A percentile compares a stretch with the other conserved stretches of the same genome.
Conservation (phyloP, 2,113 vertebrate genomes). For the Anhinga rufa region DNA sequence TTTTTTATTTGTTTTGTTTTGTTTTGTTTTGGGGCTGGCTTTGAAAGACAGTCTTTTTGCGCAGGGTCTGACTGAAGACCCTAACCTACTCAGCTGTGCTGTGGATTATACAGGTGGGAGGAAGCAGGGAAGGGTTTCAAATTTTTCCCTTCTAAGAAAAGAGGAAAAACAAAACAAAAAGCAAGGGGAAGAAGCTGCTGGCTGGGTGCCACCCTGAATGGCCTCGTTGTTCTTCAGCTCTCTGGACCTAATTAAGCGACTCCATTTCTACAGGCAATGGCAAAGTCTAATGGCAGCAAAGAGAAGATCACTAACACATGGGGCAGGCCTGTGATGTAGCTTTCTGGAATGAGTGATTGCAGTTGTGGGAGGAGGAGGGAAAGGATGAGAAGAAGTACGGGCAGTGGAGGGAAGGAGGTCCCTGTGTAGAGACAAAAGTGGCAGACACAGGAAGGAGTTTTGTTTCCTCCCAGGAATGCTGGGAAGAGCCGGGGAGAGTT, state of each 20-base stretch:
- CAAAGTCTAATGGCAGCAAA: background rate
- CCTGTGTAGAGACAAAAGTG: constrained; percentile 36
- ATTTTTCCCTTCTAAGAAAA: background rate
- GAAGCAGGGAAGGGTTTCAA: background rate
- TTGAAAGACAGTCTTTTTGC: background rate
- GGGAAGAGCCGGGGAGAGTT: constrained; percentile 57
- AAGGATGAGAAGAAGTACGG: background rate
- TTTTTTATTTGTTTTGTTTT: background rate
- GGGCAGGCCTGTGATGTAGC: constrained; percentile 25
- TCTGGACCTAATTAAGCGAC: constrained; percentile 29
- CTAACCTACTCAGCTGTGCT: background rate
- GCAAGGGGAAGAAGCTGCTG: background rate
- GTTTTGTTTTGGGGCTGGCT: background rate
- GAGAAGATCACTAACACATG: constrained; percentile 48
- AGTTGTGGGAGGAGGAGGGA: background rate
- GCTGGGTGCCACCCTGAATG: constrained; percentile 1
- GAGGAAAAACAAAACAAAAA: background rate
- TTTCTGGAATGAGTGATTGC: constrained; percentile 43
- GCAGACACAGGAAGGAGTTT: constrained; percentile 61
- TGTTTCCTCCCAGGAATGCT: constrained; percentile 53
- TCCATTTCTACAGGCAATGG: background rate
- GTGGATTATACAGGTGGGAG: background rate
- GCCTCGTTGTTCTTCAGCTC: background rate
- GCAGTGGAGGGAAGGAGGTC: background rate
- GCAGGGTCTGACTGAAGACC: background rate